Evolutionary conservation across 2,888 invertebrate species (phyloP), one percentile per base, ranked within the genome.

Genomic region (Nycteola revayana): DNA sequence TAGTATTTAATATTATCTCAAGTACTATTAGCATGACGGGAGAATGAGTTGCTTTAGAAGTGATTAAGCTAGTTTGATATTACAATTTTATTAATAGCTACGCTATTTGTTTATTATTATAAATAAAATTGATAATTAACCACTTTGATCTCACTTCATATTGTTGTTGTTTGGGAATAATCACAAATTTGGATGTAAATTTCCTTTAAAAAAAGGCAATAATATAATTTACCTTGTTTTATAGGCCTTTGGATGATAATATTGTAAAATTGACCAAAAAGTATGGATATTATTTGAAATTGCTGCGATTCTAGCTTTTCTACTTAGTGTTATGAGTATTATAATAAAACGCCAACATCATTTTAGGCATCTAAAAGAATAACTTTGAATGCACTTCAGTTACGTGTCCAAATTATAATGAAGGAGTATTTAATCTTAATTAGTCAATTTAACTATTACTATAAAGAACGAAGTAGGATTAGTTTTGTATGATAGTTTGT

Each of bases 141-240:
- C 52, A 59, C 75, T 50, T 69, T 84, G 85, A 86, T 86, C 86
- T 86, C 86, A 78, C 68, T 56, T n/a, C 66, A 63, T 67, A 63
- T 69, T 71, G 69, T 76, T 75, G 64, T 75, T 73, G 58, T 68
- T 72, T 69, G 60, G 53, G 60, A 57, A 51, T 49, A 43, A 33
- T 54, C 40, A 48, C 28, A 27, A 52, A 56, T 55, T 49, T 41
- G 51, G 60, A 64, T 74, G 66, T 73, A 73, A 61, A 67, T 66
- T 70, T 63, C 68, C 60, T 56, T 55, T 50, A 3, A 53, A 61
- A 60, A 47, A 60, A 65, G 78, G 80, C 79, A 73, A 73, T 72
- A 77, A 72, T 71, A 76, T 64, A 69, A 59, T 57, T 67, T 66
- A 79, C 78, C 79, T 79, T 75, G 72, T 63, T 5, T 5, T 2